Conservation (phyloP, 2,888 invertebrate species). For the Scaptomyza caliginosa region DNA sequence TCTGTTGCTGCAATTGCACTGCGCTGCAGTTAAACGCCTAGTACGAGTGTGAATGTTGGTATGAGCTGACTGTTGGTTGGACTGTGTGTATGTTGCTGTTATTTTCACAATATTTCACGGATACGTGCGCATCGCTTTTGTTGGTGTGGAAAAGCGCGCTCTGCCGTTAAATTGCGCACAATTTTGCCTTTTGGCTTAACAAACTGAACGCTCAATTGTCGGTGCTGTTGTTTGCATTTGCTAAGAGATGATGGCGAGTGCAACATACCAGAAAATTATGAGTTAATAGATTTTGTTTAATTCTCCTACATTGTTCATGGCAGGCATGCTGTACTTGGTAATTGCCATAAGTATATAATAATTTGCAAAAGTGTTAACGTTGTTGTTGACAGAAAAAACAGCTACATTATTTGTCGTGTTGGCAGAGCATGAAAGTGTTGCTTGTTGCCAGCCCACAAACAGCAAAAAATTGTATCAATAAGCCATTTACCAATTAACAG, state of each 20-base stretch:
- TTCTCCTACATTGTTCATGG: conserved; percentile 36
- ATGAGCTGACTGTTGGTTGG: conserved; percentile 12
- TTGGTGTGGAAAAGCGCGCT: conserved; percentile 68
- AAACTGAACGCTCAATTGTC: conserved; percentile 73
- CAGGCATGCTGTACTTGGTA: conserved; percentile 15
- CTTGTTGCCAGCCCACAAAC: conserved; percentile 40
- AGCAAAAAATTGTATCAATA: conserved; percentile 30
- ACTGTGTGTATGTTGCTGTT: conserved; percentile 30
- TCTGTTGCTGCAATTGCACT: conserved; percentile 47
- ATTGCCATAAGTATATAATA: conserved; percentile 35
- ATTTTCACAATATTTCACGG: conserved; percentile 81
- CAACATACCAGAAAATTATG: conserved; percentile 78
- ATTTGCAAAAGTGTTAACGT: conserved; percentile 53
- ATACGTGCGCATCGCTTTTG: conserved; percentile 67
- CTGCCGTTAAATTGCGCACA: conserved; percentile 77
- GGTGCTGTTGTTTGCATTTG: conserved; percentile 48
- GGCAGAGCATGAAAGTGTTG: conserved; percentile 75
- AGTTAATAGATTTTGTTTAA: conserved; percentile 78
- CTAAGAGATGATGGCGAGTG: conserved; percentile 32
- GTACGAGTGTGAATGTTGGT: conserved; percentile 8
- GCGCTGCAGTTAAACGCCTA: conserved; percentile 52
- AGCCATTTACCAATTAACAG: conserved; percentile 37
- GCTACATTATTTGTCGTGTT: conserved; percentile 25
- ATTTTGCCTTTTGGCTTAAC: conserved; percentile 77
- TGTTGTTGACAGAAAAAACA: conserved; percentile 40